Base-by-base conservation (phyloP, 2,888 invertebrate species). In the Parnassius glacialis region DNA sequence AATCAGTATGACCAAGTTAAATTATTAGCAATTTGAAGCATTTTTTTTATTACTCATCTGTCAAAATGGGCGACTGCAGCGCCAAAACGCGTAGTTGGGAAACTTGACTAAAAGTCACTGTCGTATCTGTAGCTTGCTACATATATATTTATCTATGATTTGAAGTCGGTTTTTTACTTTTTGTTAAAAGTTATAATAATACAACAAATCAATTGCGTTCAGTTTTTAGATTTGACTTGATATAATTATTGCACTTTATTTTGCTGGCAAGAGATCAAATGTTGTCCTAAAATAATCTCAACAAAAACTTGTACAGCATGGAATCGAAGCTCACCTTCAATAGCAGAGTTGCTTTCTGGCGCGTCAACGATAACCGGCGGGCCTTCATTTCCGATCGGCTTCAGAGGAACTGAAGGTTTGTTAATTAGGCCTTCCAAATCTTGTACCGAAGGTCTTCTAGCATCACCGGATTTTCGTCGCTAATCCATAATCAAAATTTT, bases 321-420 rank as follows among this genome's bases (percentile, higher is more conserved):
- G 11, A 41, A 56, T 57, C 34, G 20, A 44, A 42, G 51, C 63
- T 55, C 64, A 98, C 99, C 98, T 95, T 99, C 99, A 87, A 97
- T 96, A 64, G 98, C 98, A 53, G 98, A 96, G 89, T 99, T 98
- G 80, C 96, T 98, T 83, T 98, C 97, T 85, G 98, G 97, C 52
- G 97, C 96, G 85, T 98, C 97, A 70, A 98, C 95, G 83, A 98
- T 98, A 70, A 94, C 94, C 50, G 98, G 97, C 70, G 97, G 97
- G 65, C 97, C 97, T 69, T 94, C 94, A 78, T 94, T 93, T 68
- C 97, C 97, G 60, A 94, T 84, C 68, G 96, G 93, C 81, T 94
- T 95, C 69, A 98, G 92, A 55, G 98, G 98, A 60, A 97, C 97
- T 57, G 97, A 97, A 52, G 97, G 96, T 83, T 97, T 96, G 83